These are phyloP conservation scores for Calyptomena viridis DNA, from an alignment of 2,113 vertebrate species.

Conservation along the genomic window DNA sequence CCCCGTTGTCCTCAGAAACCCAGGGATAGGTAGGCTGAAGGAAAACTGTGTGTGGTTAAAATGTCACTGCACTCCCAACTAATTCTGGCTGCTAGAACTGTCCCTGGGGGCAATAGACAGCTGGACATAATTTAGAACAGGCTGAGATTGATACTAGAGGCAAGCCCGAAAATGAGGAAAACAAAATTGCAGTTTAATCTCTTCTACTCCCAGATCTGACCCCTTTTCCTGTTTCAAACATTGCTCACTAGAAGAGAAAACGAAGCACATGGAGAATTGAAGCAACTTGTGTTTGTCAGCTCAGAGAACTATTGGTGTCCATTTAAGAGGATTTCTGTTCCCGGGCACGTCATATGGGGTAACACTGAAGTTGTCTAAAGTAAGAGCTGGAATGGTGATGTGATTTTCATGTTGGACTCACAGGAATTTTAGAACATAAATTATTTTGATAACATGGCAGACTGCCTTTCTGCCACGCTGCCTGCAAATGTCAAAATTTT, in stretches of 20 bases:
- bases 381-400: constrained; percentile 39
- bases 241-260: background rate
- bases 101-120: constrained; percentile 37
- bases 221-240: constrained; percentile 40
- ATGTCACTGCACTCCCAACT: constrained; percentile 45
- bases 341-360: background rate
- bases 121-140: constrained; percentile 57
- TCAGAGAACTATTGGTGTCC: background rate
- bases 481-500: constrained; percentile 47
- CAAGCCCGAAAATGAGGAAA: constrained; percentile 11
- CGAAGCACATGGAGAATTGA: background rate
- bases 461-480: constrained; percentile 61
- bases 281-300: constrained; percentile 8
- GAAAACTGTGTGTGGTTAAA: constrained; percentile 44
- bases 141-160: constrained; percentile 38
- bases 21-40: constrained; percentile 33
- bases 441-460: constrained; percentile 70
- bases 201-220: constrained; percentile 40
- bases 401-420: constrained; percentile 53
- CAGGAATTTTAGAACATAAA: constrained; percentile 71
- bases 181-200: constrained; percentile 58
- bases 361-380: constrained; percentile 47
- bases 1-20: background rate
- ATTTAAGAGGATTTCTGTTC: constrained; percentile 29
- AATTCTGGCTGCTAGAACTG: constrained; percentile 39